A percentile compares a stretch with the other conserved stretches of the same genome.
These are phyloP conservation scores for Pelusios castaneus DNA, from an alignment of 2,113 vertebrate species.

Conservation along the genomic window DNA sequence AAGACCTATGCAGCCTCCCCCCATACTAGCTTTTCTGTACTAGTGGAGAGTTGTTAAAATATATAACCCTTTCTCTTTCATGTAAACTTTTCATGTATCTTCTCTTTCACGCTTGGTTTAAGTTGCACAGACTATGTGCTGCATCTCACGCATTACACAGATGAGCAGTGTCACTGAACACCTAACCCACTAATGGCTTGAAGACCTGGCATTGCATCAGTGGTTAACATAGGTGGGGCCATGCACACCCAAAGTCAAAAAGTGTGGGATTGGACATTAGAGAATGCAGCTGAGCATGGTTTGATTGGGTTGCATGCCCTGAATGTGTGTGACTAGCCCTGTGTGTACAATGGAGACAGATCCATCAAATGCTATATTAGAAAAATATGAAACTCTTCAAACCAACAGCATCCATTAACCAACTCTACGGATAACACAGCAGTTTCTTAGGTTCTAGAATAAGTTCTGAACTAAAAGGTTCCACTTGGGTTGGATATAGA, in stretches of 20 bases:
- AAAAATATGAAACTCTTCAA: slow-evolving; percentile 24
- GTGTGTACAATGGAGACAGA: slow-evolving; percentile 16
- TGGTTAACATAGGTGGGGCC: slow-evolving; percentile 9
- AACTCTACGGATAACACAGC: slow-evolving; percentile 4
- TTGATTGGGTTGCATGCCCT: slow-evolving; percentile 46
- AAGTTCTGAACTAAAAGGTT: slow-evolving; percentile 14
- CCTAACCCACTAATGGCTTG: background rate
- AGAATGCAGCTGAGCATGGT: background rate
- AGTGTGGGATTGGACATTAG: background rate
- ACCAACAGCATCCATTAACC: background rate
- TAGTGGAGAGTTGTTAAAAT: background rate
- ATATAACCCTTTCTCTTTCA: background rate
- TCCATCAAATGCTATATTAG: slow-evolving; percentile 41
- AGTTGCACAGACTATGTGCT: background rate
- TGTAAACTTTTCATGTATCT: background rate
- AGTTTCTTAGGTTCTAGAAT: slow-evolving; percentile 20
- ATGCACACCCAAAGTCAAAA: slow-evolving; percentile 36
- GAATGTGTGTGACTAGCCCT: background rate
- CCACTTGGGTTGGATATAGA: background rate
- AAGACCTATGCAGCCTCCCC: background rate
- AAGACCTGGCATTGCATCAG: background rate
- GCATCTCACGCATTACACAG: slow-evolving; percentile 20
- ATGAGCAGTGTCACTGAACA: slow-evolving; percentile 18
- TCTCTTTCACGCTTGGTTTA: background rate
- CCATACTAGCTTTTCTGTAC: background rate